Evolutionary conservation across 2,113 vertebrate species (phyloP), one percentile per base, ranked within the genome.

Genomic region (Lonchura striata): DNA sequence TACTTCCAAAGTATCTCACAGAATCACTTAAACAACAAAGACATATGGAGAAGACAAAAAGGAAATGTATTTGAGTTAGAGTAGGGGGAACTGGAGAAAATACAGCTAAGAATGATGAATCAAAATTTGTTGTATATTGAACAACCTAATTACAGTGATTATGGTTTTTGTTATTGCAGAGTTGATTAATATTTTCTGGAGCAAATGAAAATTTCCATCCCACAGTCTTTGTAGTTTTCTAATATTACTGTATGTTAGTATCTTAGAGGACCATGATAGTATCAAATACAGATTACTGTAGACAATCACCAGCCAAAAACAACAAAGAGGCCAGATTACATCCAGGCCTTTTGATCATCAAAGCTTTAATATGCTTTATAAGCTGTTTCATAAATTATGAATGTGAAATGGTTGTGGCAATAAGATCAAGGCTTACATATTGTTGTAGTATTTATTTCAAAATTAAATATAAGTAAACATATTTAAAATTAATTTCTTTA

Each of bases 311-410:
- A 96, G 53, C 49, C 68, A 81, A 93, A 96, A 90, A 57, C 91
- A 97, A 92, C 70, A 95, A 92, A 93, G 92, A 87, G 52, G 49
- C 66, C 54, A 89, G 85, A 95, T 95, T 74, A 89, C 53, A 96
- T 94, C 80, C 78, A 76, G 61, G 88, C 49, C 65, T 86, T 89
- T 93, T 93, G 86, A 94, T 95, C 87, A 96, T 93, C 93, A 96
- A 93, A 96, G 94, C 70, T 94, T 97, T 89, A 97, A 61, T 94
- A 66, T 4, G 41, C 68, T 94, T 95, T 90, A 90, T 94, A 41
- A 69, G 33, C 77, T 86, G 17, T 84, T 97, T 97, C 92, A 95
- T 97, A 96, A 97, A 96, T 96, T 96, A 95, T 96, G 83, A 95
- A 97, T 96, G 90, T 90, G 68, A 92, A 98, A 95, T 76, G 28